Evolutionary conservation across 2,888 invertebrate genomes (phyloP), one percentile per base, ranked within the genome.

Genomic region (Tupiocoris notatus): DNA sequence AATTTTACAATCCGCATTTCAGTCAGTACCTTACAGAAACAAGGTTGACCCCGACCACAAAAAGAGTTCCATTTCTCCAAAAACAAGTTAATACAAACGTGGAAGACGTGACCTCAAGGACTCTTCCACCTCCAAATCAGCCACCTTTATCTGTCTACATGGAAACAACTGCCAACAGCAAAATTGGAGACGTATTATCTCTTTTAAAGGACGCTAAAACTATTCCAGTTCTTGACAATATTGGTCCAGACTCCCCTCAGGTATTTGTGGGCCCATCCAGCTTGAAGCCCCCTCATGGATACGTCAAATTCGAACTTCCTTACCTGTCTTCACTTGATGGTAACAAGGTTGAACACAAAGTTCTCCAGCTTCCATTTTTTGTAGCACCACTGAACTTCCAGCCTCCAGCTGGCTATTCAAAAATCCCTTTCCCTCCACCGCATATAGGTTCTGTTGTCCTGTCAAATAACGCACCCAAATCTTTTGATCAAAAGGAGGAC

Each of bases 361-460:
- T 92, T 0, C 89, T 89, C 73, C 90, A 91, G 79, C 83, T 93
- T 0, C 92, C 93, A 0, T 94, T 94, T 84, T 94, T 94, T 81
- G 94, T 94, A 6, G 94, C 94, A 0, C 94, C 94, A 0, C 84
- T 93, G 22, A 94, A 92, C 81, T 94, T 93, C 81, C 90, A 91
- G 80, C 90, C 93, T n/a, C 94, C 93, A 0, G 86, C 88, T 65
- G 94, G 94, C 1, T 94, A 92, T 82, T 91, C 92, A 0, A 94
- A 94, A 84, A 94, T 94, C 79, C 90, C 93, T 0, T 88, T 94
- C 82, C 94, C 94, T 0, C 90, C 93, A 16, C 94, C 94, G 0
- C 94, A 94, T 81, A 93, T 94, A 0, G 94, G 94, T 0, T 93
- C 93, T 0, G 92, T 94, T 1, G 92, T 94, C 0, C 88, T 94